Base-by-base conservation (phyloP, 2,797 vertebrate species). In the Myoxocephalus aenaeus region DNA sequence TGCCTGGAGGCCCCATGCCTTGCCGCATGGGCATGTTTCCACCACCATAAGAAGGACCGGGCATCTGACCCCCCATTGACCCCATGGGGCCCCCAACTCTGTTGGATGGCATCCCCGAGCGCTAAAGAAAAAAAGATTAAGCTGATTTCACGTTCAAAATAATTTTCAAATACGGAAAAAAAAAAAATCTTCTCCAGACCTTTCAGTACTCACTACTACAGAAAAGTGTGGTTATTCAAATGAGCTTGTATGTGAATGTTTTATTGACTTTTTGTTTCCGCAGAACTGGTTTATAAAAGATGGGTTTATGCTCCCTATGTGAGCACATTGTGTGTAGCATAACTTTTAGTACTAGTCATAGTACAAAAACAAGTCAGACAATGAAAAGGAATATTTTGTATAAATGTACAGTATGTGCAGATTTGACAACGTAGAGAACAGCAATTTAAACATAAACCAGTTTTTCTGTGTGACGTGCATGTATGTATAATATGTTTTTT, bases 1-100 rank as follows among this genome's bases (percentile, higher is more conserved):
- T 96, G 85, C 96, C 88, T 1, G 96, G 87, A 70, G 96, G 97
- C 20, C 96, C 96, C 95, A 99, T 97, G 66, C 96, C 96, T 0
- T 96, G 94, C 46, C 98, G 93, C 94, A 98, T 92, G 0, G 96
- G 82, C 91, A 98, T 94, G 13, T 90, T 93, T 56, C 96, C 90
- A 74, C 96, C 89, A 62, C 96, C 94, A 0, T 96, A 99, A 0
- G 96, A 97, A 2, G 97, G 95, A 0, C 97, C 96, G 0, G 97
- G 93, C 0, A 97, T 92, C 12, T 97, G 96, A 63, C 97, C 96
- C 56, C 96, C 97, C 94, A 98, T 95, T 4, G 92, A 89, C 65
- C 95, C 96, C 95, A 98, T 95, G 79, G 95, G 96, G 93, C 97
- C 94, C 66, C 95, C 92, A 0, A 88, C 90, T 87, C 96, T 92